A percentile compares a stretch with the other conserved stretches of the same genome.
These are phyloP conservation scores for Pomatorhinus ruficollis DNA, from an alignment of 2,113 vertebrate species.

Conservation along the genomic window DNA sequence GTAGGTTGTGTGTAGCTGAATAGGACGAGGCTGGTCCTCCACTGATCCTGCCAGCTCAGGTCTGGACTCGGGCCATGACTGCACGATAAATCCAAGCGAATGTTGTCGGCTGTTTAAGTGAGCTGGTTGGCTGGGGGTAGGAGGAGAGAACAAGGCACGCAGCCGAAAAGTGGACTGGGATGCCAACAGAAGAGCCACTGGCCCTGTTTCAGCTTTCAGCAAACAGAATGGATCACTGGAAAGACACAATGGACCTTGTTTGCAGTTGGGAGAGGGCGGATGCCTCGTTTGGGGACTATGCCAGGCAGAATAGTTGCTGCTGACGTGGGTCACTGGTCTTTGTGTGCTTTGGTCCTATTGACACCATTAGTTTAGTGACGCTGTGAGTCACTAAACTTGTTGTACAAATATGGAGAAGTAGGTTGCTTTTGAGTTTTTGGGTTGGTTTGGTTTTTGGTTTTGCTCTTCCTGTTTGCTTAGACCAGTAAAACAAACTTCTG, in stretches of 20 bases:
- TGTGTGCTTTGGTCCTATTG: not conserved
- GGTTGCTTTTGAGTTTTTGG: not conserved
- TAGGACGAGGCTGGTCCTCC: conserved; percentile 61
- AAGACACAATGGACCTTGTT: not conserved
- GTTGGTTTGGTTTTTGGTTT: not conserved
- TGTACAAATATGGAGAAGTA: not conserved
- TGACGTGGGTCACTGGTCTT: not conserved
- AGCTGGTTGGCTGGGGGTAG: not conserved
- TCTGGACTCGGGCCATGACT: conserved; percentile 68
- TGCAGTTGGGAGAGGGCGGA: not conserved
- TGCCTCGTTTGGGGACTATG: not conserved
- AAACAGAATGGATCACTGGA: conserved; percentile 8
- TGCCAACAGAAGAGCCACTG: not conserved
- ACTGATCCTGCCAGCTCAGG: conserved; percentile 63
- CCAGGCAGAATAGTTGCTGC: not conserved
- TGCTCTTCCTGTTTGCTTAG: not conserved
- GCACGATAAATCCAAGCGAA: conserved; percentile 49
- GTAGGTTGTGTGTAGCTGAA: conserved; percentile 73
- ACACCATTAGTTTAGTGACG: not conserved
- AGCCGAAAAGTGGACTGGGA: not conserved
- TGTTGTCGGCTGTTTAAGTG: conserved; percentile 32
- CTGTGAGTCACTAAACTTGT: not conserved
- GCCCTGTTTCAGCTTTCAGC: not conserved
- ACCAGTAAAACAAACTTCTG: not conserved
- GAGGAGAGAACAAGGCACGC: not conserved